Percentiles rank a stretch among this genome's conserved stretches.
phyloP scores from a whole-genome alignment of 2,888 invertebrate species.

The Drosophila mercatorum region DNA sequence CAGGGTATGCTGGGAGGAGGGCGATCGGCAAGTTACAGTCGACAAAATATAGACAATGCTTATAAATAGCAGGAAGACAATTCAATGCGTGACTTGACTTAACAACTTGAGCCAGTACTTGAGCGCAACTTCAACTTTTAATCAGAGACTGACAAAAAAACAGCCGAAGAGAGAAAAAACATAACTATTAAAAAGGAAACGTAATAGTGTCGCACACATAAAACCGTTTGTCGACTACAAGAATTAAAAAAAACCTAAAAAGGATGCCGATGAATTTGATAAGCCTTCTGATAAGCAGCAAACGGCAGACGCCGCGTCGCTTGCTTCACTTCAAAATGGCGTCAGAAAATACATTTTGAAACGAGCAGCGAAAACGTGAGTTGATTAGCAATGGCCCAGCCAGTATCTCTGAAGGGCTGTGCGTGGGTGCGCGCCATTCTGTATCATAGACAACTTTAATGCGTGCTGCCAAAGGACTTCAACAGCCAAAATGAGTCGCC shows the following conservation, averaged over 20 bases:
- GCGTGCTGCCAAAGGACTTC: conserved; percentile 51
- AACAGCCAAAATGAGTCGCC: conserved; percentile 41
- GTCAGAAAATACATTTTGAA: conserved; percentile 79
- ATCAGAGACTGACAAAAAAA: conserved; percentile 69
- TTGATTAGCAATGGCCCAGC: conserved; percentile 73
- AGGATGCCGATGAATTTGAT: conserved; percentile 73
- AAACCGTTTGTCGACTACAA: conserved; percentile 42
- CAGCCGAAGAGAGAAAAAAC: conserved; percentile 15
- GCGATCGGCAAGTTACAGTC: not conserved
- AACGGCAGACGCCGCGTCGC: conserved; percentile 38
- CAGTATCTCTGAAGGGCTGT: conserved; percentile 25
- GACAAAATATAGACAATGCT: conserved; percentile 56
- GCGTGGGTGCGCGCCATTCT: conserved; percentile 41
- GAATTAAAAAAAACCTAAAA: conserved; percentile 16
- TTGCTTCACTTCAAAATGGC: conserved; percentile 74
- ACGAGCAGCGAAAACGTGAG: conserved; percentile 80
- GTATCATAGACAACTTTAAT: conserved; percentile 67
- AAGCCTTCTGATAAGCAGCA: conserved; percentile 68
- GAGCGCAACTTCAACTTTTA: conserved; percentile 71
- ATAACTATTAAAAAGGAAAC: conserved; percentile 65
- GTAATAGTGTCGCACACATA: conserved; percentile 66
- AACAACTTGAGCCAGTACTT: conserved; percentile 65
- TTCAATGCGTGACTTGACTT: conserved; percentile 76
- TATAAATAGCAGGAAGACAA: conserved; percentile 65
- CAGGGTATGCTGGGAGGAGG: not conserved